phyloP scores from a whole-genome alignment of 2,888 invertebrate genomes.

The Lasioglossum calceatum region DNA sequence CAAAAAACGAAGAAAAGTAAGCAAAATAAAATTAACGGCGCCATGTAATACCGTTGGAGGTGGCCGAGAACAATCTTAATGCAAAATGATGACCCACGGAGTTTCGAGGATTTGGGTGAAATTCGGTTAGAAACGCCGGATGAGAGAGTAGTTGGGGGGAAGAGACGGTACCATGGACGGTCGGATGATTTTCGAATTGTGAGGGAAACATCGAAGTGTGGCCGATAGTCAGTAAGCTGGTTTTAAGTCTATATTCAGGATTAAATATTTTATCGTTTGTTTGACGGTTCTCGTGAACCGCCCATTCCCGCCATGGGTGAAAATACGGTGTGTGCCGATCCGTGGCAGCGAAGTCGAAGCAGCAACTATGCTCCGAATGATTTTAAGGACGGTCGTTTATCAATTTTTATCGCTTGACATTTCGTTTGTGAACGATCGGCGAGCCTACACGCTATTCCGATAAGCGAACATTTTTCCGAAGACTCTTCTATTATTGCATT shows the following conservation, averaged over 20 bases:
- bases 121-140: slow-evolving; percentile 25
- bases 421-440: slow-evolving; percentile 9
- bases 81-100: slow-evolving; percentile 45
- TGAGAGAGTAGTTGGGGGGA: slow-evolving; percentile 18
- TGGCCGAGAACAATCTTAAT: slow-evolving; percentile 16
- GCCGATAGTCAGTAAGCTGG: slow-evolving; percentile 70
- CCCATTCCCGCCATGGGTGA: slow-evolving; percentile 48
- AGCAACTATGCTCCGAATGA: slow-evolving; percentile 15
- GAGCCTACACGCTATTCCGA: background rate
- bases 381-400: slow-evolving; percentile 22
- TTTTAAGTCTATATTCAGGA: slow-evolving; percentile 69
- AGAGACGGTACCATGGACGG: slow-evolving; percentile 59
- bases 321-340: slow-evolving; percentile 58
- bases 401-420: slow-evolving; percentile 64
- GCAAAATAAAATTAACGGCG: background rate
- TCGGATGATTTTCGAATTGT: slow-evolving; percentile 62
- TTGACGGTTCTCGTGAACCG: slow-evolving; percentile 62
- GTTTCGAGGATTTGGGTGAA: slow-evolving; percentile 20
- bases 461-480: background rate
- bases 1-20: background rate
- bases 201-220: slow-evolving; percentile 63
- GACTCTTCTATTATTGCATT: background rate
- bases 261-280: slow-evolving; percentile 70
- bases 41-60: slow-evolving; percentile 24
- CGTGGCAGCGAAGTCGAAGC: slow-evolving; percentile 48